Evolutionary conservation across 2,888 invertebrate genomes (phyloP).

Genomic region (Horisme vitalbata): DNA sequence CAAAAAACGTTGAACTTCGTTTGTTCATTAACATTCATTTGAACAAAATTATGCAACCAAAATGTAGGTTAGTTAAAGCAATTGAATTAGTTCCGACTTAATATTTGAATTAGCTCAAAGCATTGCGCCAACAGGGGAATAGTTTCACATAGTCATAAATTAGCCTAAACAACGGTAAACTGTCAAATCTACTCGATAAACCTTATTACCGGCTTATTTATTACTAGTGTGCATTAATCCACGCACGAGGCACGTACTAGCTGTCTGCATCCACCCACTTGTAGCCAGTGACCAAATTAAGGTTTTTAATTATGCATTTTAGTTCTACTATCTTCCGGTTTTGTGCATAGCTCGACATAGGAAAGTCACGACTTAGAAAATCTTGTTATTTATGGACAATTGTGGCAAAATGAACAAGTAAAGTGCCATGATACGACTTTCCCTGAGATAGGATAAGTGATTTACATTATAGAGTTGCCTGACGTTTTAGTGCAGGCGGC

Average conservation of each 20-base stretch:
- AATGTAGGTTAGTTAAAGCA: not conserved
- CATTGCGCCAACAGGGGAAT: constrained; percentile 20
- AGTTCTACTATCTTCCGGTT: constrained; percentile 32
- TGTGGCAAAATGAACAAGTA: constrained; percentile 25
- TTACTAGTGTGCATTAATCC: constrained; percentile 26
- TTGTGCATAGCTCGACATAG: constrained; percentile 23
- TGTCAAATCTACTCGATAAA: constrained; percentile 34
- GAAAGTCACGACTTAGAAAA: constrained; percentile 30
- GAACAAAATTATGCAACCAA: not conserved
- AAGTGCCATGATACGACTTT: constrained; percentile 30
- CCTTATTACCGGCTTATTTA: constrained; percentile 34
- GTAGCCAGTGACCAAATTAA: constrained; percentile 28
- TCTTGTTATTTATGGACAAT: constrained; percentile 32
- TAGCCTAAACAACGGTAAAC: constrained; percentile 32
- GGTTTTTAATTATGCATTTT: constrained; percentile 32
- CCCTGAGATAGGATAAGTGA: constrained; percentile 26
- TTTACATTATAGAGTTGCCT: constrained; percentile 29
- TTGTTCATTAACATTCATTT: constrained; percentile 2
- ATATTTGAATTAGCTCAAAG: constrained; percentile 6
- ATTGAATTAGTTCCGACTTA: constrained; percentile 1
- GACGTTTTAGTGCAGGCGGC: constrained; percentile 19
- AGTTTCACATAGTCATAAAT: constrained; percentile 30
- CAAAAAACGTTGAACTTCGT: no score
- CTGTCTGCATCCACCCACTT: constrained; percentile 29
- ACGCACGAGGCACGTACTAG: constrained; percentile 22